Evolutionary conservation across 2,888 invertebrate species (phyloP).

Genomic region (Eutolmus rufibarbis): DNA sequence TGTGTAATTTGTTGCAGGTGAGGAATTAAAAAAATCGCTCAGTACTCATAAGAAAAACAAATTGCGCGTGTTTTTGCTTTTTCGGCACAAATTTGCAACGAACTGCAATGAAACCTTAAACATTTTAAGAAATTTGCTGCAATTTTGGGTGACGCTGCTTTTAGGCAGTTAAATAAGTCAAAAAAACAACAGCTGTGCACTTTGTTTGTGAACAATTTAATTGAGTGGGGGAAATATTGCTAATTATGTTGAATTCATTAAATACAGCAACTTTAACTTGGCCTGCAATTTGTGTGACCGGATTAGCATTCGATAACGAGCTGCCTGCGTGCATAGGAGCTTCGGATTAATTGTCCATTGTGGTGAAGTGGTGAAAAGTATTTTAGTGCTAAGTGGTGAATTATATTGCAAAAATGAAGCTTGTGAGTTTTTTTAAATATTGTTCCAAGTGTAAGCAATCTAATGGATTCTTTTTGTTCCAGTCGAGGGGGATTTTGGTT

Average conservation of each 20-base stretch:
- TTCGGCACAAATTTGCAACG: not conserved
- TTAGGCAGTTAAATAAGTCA: not conserved
- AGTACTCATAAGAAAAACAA: not conserved
- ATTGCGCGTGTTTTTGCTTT: slow-evolving; percentile 13
- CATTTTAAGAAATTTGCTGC: not conserved
- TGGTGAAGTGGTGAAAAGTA: not conserved
- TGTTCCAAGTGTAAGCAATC: not conserved
- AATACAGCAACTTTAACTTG: not conserved
- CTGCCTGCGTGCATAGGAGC: not conserved
- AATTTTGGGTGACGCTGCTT: not conserved
- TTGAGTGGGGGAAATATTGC: not conserved
- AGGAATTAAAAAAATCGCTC: not conserved
- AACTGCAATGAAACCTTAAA: not conserved
- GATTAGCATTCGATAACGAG: not conserved
- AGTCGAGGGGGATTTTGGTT: not conserved
- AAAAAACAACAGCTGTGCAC: not conserved
- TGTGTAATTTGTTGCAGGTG: not conserved
- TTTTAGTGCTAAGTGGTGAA: not conserved
- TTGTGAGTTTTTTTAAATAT: not conserved
- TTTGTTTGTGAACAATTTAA: not conserved
- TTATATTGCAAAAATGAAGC: not conserved
- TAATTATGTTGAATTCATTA: not conserved
- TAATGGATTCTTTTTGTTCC: not conserved
- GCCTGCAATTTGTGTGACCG: not conserved
- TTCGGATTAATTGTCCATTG: not conserved